Conservation (phyloP, 2,888 invertebrate genomes). For the Idaea dimidiata region DNA sequence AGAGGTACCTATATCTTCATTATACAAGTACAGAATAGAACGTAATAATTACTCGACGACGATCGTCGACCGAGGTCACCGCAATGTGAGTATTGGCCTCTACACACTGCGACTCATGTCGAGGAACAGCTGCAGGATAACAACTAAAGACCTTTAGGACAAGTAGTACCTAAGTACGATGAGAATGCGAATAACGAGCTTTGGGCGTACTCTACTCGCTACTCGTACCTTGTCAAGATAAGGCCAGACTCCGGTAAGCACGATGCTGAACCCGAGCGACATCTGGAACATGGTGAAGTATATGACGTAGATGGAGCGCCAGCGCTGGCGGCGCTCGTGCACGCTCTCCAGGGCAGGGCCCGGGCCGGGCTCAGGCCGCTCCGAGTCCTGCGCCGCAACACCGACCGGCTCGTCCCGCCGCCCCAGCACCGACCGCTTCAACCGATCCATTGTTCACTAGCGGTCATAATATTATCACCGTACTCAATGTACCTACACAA, state of each 20-base stretch:
- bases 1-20: too few species aligned
- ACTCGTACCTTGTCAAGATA: slow-evolving; percentile 93
- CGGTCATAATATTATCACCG: neutral
- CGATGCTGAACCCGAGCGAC: slow-evolving; percentile 93
- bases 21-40: too few species aligned
- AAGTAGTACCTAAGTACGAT: too few species aligned
- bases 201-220: too few species aligned
- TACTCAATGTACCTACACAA: neutral
- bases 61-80: too few species aligned
- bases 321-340: slow-evolving; percentile 84
- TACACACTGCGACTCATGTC: too few species aligned
- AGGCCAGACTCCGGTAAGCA: slow-evolving; percentile 93
- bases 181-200: too few species aligned
- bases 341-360: slow-evolving; percentile 83
- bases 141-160: too few species aligned
- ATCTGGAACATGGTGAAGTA: slow-evolving; percentile 95
- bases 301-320: slow-evolving; percentile 89
- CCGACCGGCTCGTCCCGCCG: slow-evolving; percentile 22
- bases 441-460: slow-evolving; percentile 49
- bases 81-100: too few species aligned
- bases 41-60: too few species aligned
- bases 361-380: slow-evolving; percentile 11
- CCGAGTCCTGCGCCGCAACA: slow-evolving; percentile 12
- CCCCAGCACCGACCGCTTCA: slow-evolving; percentile 44
- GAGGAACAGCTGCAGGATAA: too few species aligned